Base-by-base conservation (phyloP, 2,797 vertebrate genomes). In the Lacerta agilis region DNA sequence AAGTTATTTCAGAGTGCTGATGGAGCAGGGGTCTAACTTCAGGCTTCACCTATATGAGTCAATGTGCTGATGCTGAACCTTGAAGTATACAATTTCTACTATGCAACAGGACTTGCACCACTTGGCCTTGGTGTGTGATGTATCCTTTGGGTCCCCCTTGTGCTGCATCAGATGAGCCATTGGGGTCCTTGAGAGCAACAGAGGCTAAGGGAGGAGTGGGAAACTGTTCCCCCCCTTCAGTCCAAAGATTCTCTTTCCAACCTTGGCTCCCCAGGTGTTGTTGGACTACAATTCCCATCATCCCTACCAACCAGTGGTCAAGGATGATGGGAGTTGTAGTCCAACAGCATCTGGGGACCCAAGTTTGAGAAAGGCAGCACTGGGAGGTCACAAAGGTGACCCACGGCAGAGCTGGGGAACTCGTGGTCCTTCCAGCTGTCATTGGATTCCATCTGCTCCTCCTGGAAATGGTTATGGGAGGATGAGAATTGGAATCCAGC, bases 1-100 rank as follows among this genome's bases (percentile, higher is more conserved):
- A 82, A 82, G 55, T 87, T 8, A 8, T 87, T 93, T 61, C 11
- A 83, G 90, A 66, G 49, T 55, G 13, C 13, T 55, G 13, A 15
- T 15, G 18, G 58, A 61, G 20, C 45, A 17, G n/a, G 91, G 49
- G 49, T 55, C 25, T 38, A 76, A 90, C 90, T 75, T 79, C 23
- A 79, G 49, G 67, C 72, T 29, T 77, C 38, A 27, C 8, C 55
- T 33, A 29, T n/a, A 29, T 36, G 36, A 76, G 61, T 55, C 71
- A 69, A 33, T 17, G 41, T 23, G 8, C 18, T 29, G 45, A 87
- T 11, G 49, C 49, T 55, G 49, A 15, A 55, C 49, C 49, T 15
- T 55, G 49, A 55, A 55, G 13, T 55, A 25, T 41, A n/a, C 8
- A 29, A 61, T 15, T 1, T 23, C 6, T 77, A 27, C 73, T 4